These are phyloP conservation scores for Pangasius larnaudii DNA, from an alignment of 2,797 vertebrate species.

Conservation along the genomic window DNA sequence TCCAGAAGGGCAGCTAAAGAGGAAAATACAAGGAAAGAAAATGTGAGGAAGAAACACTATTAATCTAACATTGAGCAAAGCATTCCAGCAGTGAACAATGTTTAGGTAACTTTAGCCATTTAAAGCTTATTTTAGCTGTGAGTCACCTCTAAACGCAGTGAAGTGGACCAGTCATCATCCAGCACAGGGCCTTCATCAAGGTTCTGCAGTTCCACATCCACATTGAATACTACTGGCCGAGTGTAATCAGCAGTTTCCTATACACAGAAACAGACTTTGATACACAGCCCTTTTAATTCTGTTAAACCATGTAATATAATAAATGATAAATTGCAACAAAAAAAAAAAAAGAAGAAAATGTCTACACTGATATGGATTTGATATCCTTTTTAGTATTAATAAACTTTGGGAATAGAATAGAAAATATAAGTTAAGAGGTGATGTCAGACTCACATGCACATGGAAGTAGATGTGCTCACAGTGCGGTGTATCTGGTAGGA, in stretches of 20 bases:
- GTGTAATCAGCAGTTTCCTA: conserved; percentile 91
- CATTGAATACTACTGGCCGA: conserved; percentile 81
- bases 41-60: neutral
- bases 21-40: neutral
- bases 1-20: conserved; percentile 91
- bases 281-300: neutral
- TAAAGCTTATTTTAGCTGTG: neutral
- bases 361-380: neutral
- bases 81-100: neutral
- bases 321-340: neutral
- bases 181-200: conserved; percentile 80
- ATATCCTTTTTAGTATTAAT: neutral
- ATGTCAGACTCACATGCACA: conserved; percentile 80
- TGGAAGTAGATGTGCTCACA: conserved; percentile 84
- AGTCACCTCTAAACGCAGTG: conserved; percentile 79
- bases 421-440: neutral
- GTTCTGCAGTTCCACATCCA: conserved; percentile 79
- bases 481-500: conserved; percentile 65
- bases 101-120: neutral
- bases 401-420: neutral
- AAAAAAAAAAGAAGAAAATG: neutral
- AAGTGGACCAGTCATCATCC: conserved; percentile 85
- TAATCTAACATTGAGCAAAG: neutral
- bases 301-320: neutral
- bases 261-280: neutral